A percentile compares a stretch with the other conserved stretches of the same genome.
Conservation (phyloP, 2,888 invertebrate genomes). For the Plagiodera versicolora region DNA sequence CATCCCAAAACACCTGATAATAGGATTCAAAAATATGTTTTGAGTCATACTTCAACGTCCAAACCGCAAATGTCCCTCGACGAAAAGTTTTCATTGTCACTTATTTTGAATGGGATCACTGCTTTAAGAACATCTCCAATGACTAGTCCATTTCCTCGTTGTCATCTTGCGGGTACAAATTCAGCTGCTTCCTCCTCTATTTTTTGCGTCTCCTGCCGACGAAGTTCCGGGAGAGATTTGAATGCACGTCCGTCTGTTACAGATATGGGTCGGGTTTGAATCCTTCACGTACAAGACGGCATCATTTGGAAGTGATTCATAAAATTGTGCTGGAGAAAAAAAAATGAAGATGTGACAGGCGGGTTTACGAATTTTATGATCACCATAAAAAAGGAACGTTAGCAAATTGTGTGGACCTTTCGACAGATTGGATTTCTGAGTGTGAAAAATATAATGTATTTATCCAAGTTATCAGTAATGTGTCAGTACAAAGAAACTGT, state of each 20-base stretch:
- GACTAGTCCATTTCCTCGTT: background rate
- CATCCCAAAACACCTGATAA: no score
- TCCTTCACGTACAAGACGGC: background rate
- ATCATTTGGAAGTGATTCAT: background rate
- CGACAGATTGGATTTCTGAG: background rate
- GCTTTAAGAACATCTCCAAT: no score
- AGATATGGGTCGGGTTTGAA: background rate
- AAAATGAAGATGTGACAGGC: background rate
- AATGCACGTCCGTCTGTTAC: conserved; percentile 1
- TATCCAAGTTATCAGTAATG: no score
- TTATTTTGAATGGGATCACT: no score
- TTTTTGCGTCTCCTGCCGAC: background rate
- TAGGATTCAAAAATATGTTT: no score
- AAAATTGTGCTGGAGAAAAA: background rate
- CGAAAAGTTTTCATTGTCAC: no score
- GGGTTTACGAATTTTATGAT: background rate
- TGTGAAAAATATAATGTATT: no score
- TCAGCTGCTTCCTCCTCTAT: conserved; percentile 1
- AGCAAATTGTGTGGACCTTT: background rate
- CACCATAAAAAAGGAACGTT: background rate
- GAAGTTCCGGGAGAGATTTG: background rate
- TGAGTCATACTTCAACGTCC: no score
- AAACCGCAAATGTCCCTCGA: no score
- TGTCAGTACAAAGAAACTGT: no score
- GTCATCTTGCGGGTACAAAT: background rate